Base-by-base conservation (phyloP, 64 coral and sea anemone genomes). In the Actinia equina region DNA sequence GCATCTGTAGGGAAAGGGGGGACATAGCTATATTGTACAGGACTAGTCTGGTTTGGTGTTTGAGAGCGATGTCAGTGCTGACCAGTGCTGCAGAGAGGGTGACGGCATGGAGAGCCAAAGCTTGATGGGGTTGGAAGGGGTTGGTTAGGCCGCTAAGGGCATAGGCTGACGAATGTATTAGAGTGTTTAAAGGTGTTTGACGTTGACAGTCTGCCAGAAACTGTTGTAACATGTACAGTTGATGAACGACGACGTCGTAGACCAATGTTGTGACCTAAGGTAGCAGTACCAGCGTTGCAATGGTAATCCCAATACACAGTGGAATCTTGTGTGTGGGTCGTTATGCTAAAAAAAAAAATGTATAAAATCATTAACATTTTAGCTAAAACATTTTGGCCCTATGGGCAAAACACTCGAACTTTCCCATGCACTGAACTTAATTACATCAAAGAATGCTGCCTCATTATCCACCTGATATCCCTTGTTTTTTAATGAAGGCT, bases 251-350 rank as follows among this genome's bases (percentile, higher is more conserved):
- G 97, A 89, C 9, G 91, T 87, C 7, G 85, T n/a, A n/a, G 77
- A 26, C 82, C 77, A 17, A 93, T 87, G 51, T 84, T 95, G 43
- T 99, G 97, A 85, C 91, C 92, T 65, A 99, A 59, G 17, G 94
- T 95, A 2, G 97, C 97, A 41, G 93, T 99, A 43, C 97, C 59
- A 99, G 97, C 17, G 97, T 99, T 82, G 97, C 97, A 19, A 99
- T 67, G 11, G 97, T 92, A 71, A n/a, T n/a, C 95, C 94, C 44
- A 99, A 83, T 3, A 99, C 94, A 84, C 97, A n/a, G n/a, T 99
- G 17, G 97, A 99, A 44, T 99, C 97, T 71, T 95, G 97, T 13
- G 92, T 79, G 44, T n/a, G n/a, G n/a, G 85, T 97, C 15, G 91
- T 84, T 42, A 79, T 70, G 79, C 84, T 52, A 60, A 4, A 9